Conservation (phyloP, 2,888 invertebrate genomes). For the Frankliniella intonsa region DNA sequence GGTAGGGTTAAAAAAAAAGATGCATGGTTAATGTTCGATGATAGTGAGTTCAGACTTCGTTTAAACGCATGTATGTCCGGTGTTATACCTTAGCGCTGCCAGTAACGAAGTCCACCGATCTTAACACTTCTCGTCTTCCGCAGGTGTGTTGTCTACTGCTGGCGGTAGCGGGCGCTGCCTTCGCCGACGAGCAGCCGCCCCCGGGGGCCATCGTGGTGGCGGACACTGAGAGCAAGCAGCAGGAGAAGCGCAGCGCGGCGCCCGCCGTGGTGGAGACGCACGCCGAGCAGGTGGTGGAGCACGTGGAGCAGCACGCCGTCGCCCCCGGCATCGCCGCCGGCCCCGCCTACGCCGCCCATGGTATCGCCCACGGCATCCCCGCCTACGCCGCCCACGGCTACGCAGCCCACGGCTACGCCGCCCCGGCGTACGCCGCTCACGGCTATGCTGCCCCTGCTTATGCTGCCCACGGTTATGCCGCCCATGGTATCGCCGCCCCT, state of each 20-base stretch:
- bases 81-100: too few relatives aligned
- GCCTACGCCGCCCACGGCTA: background rate
- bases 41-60: too few relatives aligned
- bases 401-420: conserved; percentile 13
- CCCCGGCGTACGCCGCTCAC: background rate
- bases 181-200: background rate
- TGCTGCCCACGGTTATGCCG: background rate
- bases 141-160: conserved; percentile 31
- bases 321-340: conserved; percentile 27
- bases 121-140: background rate
- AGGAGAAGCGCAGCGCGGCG: conserved; percentile 24
- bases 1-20: too few relatives aligned
- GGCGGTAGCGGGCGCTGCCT: conserved; percentile 1
- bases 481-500: conserved; percentile 9
- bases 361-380: background rate
- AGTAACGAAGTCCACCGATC: background rate
- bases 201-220: conserved; percentile 27
- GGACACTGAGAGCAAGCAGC: conserved; percentile 29
- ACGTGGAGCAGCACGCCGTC: conserved; percentile 31
- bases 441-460: background rate
- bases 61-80: too few relatives aligned
- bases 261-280: conserved; percentile 13
- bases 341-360: conserved; percentile 29
- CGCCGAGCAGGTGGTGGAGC: conserved; percentile 22
- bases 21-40: too few relatives aligned